These are phyloP conservation scores for Sebastes flavidus DNA, from an alignment of 2,797 vertebrate genomes.

Conservation along the genomic window DNA sequence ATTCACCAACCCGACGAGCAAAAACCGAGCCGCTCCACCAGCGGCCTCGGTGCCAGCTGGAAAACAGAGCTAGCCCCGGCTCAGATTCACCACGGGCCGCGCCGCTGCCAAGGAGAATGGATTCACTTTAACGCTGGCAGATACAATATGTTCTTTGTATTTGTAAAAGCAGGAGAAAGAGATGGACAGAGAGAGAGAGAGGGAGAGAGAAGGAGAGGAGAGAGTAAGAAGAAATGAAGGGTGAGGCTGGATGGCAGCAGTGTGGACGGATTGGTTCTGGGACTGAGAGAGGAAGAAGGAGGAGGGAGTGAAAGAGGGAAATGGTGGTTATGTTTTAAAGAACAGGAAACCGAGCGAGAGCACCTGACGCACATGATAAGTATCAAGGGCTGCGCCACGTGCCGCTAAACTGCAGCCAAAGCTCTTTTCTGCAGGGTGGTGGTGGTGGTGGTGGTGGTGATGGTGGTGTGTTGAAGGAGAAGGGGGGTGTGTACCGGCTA, in stretches of 20 bases:
- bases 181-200: slow-evolving; percentile 23
- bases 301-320: slow-evolving; percentile 44
- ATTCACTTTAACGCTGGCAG: slow-evolving; percentile 76
- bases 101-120: slow-evolving; percentile 71
- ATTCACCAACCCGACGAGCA: slow-evolving; percentile 50
- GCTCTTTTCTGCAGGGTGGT: slow-evolving; percentile 60
- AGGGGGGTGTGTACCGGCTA: slow-evolving; percentile 49
- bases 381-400: slow-evolving; percentile 81
- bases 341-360: slow-evolving; percentile 71
- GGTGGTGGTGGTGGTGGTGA: slow-evolving; percentile 34
- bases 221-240: slow-evolving; percentile 30
- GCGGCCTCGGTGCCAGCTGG: slow-evolving; percentile 64
- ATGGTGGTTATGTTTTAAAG: slow-evolving; percentile 60
- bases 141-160: slow-evolving; percentile 83
- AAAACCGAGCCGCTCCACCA: slow-evolving; percentile 52
- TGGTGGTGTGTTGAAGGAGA: slow-evolving; percentile 37
- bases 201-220: background rate
- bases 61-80: slow-evolving; percentile 56
- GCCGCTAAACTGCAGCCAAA: slow-evolving; percentile 79
- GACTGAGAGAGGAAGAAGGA: slow-evolving; percentile 16
- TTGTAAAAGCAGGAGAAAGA: slow-evolving; percentile 61
- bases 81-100: slow-evolving; percentile 66
- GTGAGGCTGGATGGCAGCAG: slow-evolving; percentile 16
- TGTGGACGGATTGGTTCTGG: slow-evolving; percentile 31
- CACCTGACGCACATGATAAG: slow-evolving; percentile 84